Evolutionary conservation across 2,888 invertebrate species (phyloP).

Genomic region (Plebejus anna): DNA sequence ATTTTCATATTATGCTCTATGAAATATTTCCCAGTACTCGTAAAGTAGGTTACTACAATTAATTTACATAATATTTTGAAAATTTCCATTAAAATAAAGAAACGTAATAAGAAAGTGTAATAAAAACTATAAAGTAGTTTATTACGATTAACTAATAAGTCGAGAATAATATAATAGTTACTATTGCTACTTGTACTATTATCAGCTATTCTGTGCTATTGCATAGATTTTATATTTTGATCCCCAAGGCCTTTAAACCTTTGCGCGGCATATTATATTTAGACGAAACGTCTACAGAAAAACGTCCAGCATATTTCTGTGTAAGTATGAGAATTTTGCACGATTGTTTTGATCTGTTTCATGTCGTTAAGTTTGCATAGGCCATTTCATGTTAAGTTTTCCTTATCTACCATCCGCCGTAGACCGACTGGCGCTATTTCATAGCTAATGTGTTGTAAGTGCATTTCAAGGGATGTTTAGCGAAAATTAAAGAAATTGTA

Average conservation of each 20-base stretch:
- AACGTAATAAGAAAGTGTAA: not conserved
- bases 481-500: conserved; percentile 31
- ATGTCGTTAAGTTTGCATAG: conserved; percentile 13
- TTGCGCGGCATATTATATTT: not conserved
- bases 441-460: conserved; percentile 3
- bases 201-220: not conserved
- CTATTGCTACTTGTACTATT: too few species aligned
- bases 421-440: conserved; percentile 9
- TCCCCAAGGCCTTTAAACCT: not conserved
- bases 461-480: conserved; percentile 32
- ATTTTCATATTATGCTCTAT: conserved; percentile 14
- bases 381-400: conserved; percentile 19
- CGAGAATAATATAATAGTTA: not conserved
- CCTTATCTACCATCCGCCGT: conserved; percentile 18
- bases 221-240: not conserved
- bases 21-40: not conserved
- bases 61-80: not conserved
- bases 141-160: not conserved
- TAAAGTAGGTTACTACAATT: not conserved
- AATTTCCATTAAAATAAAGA: not conserved
- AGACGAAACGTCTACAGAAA: not conserved
- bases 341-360: conserved; percentile 3
- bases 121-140: not conserved
- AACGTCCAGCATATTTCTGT: not conserved
- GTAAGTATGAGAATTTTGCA: not conserved